Evolutionary conservation across 2,797 vertebrate species (phyloP).

Genomic region (Malurus leucopterus): DNA sequence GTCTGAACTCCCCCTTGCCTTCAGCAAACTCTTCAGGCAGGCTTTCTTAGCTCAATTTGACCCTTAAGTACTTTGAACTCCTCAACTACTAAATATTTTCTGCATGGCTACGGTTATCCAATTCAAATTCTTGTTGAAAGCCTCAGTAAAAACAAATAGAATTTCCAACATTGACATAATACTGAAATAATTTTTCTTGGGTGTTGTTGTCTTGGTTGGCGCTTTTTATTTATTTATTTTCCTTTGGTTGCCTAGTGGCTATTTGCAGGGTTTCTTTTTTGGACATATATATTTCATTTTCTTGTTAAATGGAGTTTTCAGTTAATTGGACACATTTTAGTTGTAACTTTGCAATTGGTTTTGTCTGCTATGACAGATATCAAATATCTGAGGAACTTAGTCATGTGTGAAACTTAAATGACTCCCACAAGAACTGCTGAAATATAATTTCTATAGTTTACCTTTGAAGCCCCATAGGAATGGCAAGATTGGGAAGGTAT

Average conservation of each 20-base stretch:
- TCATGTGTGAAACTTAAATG: neutral
- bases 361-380: neutral
- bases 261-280: neutral
- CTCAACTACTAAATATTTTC: neutral
- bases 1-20: neutral
- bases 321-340: neutral
- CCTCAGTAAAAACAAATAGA: neutral
- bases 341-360: neutral
- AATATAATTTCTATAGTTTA: neutral
- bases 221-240: no score
- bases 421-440: neutral
- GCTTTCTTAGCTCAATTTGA: neutral
- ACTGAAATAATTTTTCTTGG: neutral
- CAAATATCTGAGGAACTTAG: neutral
- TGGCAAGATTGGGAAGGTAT: neutral
- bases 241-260: neutral
- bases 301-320: neutral
- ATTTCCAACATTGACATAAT: neutral
- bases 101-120: neutral
- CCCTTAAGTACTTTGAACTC: neutral
- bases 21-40: neutral
- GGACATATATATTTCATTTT: neutral
- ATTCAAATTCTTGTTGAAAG: neutral
- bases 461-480: neutral
- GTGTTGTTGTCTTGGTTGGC: accelerated